Evolutionary conservation across 1,140 invertebrate species (phyloP), one percentile per base, ranked within the genome.

Genomic region (Drusus annulatus): DNA sequence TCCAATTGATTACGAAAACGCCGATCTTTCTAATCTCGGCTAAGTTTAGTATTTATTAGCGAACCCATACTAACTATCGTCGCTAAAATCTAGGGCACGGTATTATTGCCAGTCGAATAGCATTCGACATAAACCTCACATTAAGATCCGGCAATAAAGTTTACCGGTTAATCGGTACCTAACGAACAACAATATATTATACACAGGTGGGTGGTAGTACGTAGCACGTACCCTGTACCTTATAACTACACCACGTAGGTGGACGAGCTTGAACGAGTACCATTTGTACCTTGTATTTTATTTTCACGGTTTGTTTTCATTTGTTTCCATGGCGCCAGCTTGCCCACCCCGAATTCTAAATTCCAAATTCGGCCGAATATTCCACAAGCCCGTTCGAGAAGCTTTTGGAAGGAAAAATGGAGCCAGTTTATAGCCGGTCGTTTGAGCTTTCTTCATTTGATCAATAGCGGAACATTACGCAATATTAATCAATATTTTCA

Each of bases 271-370:
- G 36, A 45, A 45, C 36, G 13, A 45, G 8, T 45, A 45, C 36
- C 10, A 45, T 45, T 45, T 45, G 36, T 45, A 45, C 36, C 36
- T 45, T 19, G 68, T 36, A 19, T 77, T 77, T n/a, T 71, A 62
- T 60, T 80, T 78, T 17, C 58, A 58, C 54, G 17, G 81, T 82
- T 82, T 80, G 81, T 82, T 82, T 82, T 76, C 78, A 75, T 73
- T 45, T 69, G 81, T 82, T 82, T 80, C 81, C 81, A 82, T 82
- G 81, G 78, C 81, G 81, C 81, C 81, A 76, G n/a, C 23, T 58
- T 71, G 19, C 74, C 78, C 78, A 23, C 75, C 76, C 74, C 25
- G 50, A 52, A 28, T 62, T 76, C 74, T 76, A 76, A 76, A 76
- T 76, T 76, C 21, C n/a, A n/a, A n/a, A n/a, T n/a, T n/a, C n/a